Evolutionary conservation across 2,888 invertebrate species (phyloP), one percentile per base, ranked within the genome.

Genomic region (Incurvaria masculella): DNA sequence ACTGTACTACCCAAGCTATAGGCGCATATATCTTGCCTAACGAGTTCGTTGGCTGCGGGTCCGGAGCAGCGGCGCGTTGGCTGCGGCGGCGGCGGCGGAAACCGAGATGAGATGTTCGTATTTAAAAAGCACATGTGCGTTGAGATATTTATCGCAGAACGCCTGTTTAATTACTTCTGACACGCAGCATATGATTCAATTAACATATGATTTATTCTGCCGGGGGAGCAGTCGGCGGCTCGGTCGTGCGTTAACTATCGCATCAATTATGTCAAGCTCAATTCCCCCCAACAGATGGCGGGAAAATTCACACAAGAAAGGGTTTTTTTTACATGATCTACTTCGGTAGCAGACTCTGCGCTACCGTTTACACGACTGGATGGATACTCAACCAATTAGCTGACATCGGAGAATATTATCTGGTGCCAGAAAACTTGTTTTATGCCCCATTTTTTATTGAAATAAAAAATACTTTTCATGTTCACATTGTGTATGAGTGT

Each of bases 151-250:
- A 78, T 76, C 75, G 69, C 76, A 72, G 68, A 14, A 33, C 65
- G 66, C 62, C 64, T 69, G 74, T 75, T 33, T 78, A 75, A 78
- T 76, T 76, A 73, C 76, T 70, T 75, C 64, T 75, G 76, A 78
- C 78, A 72, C 65, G 72, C 73, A 69, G 76, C 78, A 76, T 76
- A 78, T 76, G 76, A 78, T 78, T 78, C 76, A 78, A 78, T 78
- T 78, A 78, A 70, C 72, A 65, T 72, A 76, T 76, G 76, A 78
- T 76, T 76, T 76, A 78, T 72, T 60, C 63, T 59, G 58, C 8
- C 60, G 64, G 63, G 62, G 59, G 61, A 59, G 51, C 54, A 59
- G 59, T 58, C 58, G 57, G 57, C 61, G 57, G 66, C 64, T 71
- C 72, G 70, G 69, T 73, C 68, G 60, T 69, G 68, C 73, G 72